Evolutionary conservation across 1,140 invertebrate genomes (phyloP).

Genomic region (Bombus fervidus): DNA sequence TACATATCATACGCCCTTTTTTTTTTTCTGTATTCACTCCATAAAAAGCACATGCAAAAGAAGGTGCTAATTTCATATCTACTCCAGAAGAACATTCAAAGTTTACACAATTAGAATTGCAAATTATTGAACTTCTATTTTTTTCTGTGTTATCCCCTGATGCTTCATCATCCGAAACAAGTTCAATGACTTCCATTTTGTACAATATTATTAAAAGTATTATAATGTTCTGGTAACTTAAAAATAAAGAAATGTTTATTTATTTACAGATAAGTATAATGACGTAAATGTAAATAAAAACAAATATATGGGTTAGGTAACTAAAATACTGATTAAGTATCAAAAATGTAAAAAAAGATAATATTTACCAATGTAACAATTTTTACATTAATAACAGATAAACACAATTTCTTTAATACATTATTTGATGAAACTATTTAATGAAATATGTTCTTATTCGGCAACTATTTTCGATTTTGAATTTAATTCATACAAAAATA

Average conservation of each 20-base stretch:
- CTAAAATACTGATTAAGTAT: not conserved
- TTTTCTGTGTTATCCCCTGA: constrained; percentile 46
- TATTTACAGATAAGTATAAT: not conserved
- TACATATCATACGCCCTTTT: constrained; percentile 81
- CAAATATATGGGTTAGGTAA: constrained; percentile 10
- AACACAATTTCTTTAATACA: not conserved
- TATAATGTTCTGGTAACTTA: not conserved
- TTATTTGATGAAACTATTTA: not conserved
- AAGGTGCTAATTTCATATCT: constrained; percentile 80
- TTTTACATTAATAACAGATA: not conserved
- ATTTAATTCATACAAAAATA: constrained; percentile 14
- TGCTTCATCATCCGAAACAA: constrained; percentile 78
- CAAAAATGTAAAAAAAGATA: not conserved
- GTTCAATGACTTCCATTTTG: constrained; percentile 75
- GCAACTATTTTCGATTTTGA: not conserved
- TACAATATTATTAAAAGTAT: not conserved
- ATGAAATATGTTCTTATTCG: not conserved
- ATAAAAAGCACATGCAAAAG: constrained; percentile 83
- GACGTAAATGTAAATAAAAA: not conserved
- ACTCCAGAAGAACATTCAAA: constrained; percentile 82
- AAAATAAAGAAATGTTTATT: not conserved
- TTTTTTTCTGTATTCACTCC: constrained; percentile 79
- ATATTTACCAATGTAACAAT: not conserved
- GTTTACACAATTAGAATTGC: constrained; percentile 82
- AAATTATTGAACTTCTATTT: constrained; percentile 64